phyloP scores from a whole-genome alignment of 2,888 invertebrate genomes.

The Chymomyza procnemis region DNA sequence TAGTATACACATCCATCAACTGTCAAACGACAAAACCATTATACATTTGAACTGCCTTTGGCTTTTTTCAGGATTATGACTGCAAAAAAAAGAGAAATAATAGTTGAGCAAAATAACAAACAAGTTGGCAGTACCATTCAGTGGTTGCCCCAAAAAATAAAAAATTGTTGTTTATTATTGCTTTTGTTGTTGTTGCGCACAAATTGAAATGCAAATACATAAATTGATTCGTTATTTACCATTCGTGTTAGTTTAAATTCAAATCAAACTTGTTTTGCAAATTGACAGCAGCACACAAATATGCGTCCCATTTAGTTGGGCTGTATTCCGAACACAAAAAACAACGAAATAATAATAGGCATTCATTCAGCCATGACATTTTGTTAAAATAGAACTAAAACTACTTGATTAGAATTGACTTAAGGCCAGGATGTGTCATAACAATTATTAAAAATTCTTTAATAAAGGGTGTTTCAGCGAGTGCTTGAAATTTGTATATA shows the following conservation, averaged over 20 bases:
- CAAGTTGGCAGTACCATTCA: slow-evolving; percentile 19
- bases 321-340: background rate
- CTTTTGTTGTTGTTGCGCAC: slow-evolving; percentile 10
- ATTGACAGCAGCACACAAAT: slow-evolving; percentile 6
- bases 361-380: background rate
- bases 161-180: background rate
- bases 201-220: slow-evolving; percentile 64
- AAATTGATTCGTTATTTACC: slow-evolving; percentile 69
- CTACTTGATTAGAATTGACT: too few species aligned
- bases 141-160: slow-evolving; percentile 23
- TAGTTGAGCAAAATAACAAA: slow-evolving; percentile 11
- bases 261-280: slow-evolving; percentile 37
- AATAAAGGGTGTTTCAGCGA: too few species aligned
- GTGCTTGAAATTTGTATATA: too few species aligned
- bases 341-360: background rate
- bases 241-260: slow-evolving; percentile 62
- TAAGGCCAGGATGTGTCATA: too few species aligned
- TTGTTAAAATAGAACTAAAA: too few species aligned
- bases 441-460: too few species aligned
- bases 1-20: slow-evolving; percentile 54
- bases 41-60: slow-evolving; percentile 49
- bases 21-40: slow-evolving; percentile 66
- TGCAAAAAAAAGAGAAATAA: slow-evolving; percentile 28
- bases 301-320: background rate
- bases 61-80: slow-evolving; percentile 52